Conservation (phyloP, 1,140 invertebrate genomes). For the Philopotamus ludificatus region DNA sequence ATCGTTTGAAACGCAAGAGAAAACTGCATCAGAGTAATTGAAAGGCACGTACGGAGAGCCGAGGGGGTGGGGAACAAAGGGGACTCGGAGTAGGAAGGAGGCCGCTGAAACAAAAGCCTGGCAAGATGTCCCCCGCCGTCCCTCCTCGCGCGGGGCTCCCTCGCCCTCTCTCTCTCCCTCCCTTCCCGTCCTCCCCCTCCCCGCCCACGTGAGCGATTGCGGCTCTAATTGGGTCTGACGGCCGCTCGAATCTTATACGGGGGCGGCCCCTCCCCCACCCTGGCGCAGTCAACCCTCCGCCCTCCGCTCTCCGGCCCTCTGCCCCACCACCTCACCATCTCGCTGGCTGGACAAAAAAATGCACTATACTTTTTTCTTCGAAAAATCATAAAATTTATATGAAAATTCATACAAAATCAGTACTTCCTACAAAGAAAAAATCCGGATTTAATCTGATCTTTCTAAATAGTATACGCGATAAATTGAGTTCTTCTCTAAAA, state of each 20-base stretch:
- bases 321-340: conserved; percentile 3
- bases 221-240: conserved; percentile 57
- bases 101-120: conserved; percentile 14
- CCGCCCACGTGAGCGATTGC: conserved; percentile 57
- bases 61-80: not conserved
- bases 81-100: too few relatives aligned
- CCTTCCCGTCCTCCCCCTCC: conserved; percentile 26
- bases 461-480: too few relatives aligned
- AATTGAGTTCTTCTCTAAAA: too few relatives aligned
- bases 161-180: not conserved
- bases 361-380: too few relatives aligned
- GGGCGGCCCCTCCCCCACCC: conserved; percentile 38
- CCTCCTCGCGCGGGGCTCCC: not conserved
- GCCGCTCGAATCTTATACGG: conserved; percentile 54
- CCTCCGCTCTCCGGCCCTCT: conserved; percentile 31
- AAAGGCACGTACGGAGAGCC: conserved; percentile 12
- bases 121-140: conserved; percentile 32
- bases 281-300: conserved; percentile 17
- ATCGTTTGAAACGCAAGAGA: conserved; percentile 2
- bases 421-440: too few relatives aligned
- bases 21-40: conserved; percentile 41
- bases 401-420: too few relatives aligned
- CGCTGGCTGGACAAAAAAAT: too few relatives aligned
- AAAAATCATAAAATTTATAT: too few relatives aligned
- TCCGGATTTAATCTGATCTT: too few relatives aligned